Conservation (phyloP, 2,113 vertebrate species). For the Tor tambroides region DNA sequence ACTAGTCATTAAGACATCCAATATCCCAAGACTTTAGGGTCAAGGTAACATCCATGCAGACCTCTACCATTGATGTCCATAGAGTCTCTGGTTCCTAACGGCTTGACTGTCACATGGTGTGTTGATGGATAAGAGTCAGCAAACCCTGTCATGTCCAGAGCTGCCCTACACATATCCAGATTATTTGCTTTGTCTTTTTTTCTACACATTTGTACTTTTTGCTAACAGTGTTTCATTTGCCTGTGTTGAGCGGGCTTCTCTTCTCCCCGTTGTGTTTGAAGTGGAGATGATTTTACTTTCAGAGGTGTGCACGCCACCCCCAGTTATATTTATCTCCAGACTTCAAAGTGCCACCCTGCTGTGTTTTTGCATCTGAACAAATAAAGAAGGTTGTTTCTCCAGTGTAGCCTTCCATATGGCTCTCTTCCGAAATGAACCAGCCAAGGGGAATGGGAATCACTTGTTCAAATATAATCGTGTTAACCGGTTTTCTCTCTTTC, state of each 20-base stretch:
- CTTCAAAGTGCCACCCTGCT: slow-evolving; percentile 75
- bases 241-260: slow-evolving; percentile 5
- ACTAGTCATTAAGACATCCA: background rate
- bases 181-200: slow-evolving; percentile 17
- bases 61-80: background rate
- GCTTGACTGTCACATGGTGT: background rate
- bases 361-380: slow-evolving; percentile 76
- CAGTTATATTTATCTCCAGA: slow-evolving; percentile 62
- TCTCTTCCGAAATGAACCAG: slow-evolving; percentile 41
- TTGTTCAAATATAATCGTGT: slow-evolving; percentile 32
- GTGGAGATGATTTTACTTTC: slow-evolving; percentile 46
- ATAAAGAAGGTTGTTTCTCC: slow-evolving; percentile 61
- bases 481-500: background rate
- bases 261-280: slow-evolving; percentile 35
- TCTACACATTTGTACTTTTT: background rate
- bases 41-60: background rate
- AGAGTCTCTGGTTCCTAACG: too few relatives aligned
- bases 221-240: slow-evolving; percentile 4
- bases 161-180: background rate
- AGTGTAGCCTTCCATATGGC: slow-evolving; percentile 46
- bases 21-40: background rate
- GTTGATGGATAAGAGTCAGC: background rate
- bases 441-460: slow-evolving; percentile 50
- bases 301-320: slow-evolving; percentile 44
- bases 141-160: background rate